Evolutionary conservation across 2,797 vertebrate species (phyloP), one percentile per base, ranked within the genome.

Genomic region (Podarcis lilfordi): DNA sequence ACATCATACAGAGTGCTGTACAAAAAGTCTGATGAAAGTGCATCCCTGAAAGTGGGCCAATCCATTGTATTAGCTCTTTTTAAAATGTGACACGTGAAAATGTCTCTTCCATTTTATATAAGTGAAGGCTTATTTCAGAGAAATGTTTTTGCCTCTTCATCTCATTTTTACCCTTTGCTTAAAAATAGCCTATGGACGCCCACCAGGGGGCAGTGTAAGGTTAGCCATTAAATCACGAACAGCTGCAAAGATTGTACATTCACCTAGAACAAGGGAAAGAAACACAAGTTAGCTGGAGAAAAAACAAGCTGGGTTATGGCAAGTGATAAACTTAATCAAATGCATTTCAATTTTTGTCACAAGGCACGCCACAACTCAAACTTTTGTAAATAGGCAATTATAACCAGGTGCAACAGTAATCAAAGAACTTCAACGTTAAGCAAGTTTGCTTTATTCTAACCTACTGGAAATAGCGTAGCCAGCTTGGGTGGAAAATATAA

Each of bases 221-320:
- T 98, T 99, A 96, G 98, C 98, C 99, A 99, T 99, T 97, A 99
- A 98, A 96, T 99, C 99, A 90, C 99, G 98, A 96, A 99, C 98
- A 85, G 98, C 98, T 84, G 98, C 98, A 97, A 99, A 99, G 98
- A 99, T 99, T 92, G 99, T 99, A 96, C 99, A 99, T 97, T 99
- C 99, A 95, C 99, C 99, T 99, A 96, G 91, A 97, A 95, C 84
- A 89, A 93, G 95, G 93, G 95, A 96, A 96, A 97, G 96, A 97
- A 96, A 97, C 95, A 97, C 91, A 96, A 92, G 95, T 97, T 97
- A 97, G 96, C 96, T 95, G 93, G 86, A 8, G 88, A n/a, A 55
- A 55, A 55, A 82, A 23, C 27, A 76, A 37, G 23, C 10, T 35
- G 13, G 25, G 29, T 82, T 6, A 64, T 86, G 84, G 71, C 78